Evolutionary conservation across 2,113 vertebrate genomes (phyloP), one percentile per base, ranked within the genome.

Genomic region (Dromiciops gliroides): DNA sequence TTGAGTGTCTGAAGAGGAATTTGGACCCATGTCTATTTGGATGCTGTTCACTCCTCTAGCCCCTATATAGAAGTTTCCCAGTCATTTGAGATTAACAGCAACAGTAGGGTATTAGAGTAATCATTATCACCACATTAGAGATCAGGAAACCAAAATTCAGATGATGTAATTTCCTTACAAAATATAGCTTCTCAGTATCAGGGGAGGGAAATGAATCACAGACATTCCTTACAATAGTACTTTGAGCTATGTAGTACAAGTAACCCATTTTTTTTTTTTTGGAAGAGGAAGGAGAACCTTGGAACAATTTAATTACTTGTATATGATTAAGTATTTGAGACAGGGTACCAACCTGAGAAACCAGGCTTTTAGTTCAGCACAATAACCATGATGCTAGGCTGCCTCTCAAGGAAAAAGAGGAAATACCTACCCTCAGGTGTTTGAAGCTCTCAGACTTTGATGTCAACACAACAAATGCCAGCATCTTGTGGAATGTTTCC

Each of bases 381-480:
- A 22, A 3, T 25, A 48, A 51, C 26, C 50, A 44, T 9, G 1
- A 14, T 2, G 51, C 12, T 24, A 2, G 51, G 3, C n/a, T 48
- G 3, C 4, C 5, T 22, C 37, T 50, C 8, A 9, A 89, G 89
- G 44, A 67, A 31, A 89, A 97, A 95, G 37, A 24, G 75, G 93
- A 96, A 96, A 96, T 52, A 90, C 50, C 88, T 92, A 95, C 56
- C 47, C 93, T 97, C 97, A 97, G 96, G 96, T 96, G 88, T 83
- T 94, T 92, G 51, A 97, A 98, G 97, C 94, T 67, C n/a, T 52
- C 48, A 97, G 98, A 97, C 96, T 90, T 51, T 37, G 0, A 88
- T 67, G 93, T 92, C 93, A 7, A 92, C 83, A 93, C 95, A 96
- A 98, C 96, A 97, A 97, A 97, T 93, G 47, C 92, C 3, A 48